These are phyloP conservation scores for Coregonus sp. DNA, from an alignment of 2,797 vertebrate species.

Conservation along the genomic window DNA sequence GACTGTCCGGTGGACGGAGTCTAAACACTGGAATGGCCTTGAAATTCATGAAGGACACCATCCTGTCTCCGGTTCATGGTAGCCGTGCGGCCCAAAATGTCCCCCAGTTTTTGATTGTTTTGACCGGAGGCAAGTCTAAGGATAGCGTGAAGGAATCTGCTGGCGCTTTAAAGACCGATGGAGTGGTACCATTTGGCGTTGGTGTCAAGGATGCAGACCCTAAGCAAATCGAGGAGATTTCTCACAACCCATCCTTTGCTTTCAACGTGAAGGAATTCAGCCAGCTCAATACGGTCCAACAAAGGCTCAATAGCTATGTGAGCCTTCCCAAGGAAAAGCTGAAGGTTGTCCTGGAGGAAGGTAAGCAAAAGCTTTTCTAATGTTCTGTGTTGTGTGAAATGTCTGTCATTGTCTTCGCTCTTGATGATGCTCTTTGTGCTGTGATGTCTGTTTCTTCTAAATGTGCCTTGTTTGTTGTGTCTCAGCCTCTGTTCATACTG, in stretches of 20 bases:
- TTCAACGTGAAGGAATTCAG: constrained; percentile 79
- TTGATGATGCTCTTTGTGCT: constrained; percentile 31
- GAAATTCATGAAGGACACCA: constrained; percentile 76
- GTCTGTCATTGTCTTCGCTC: constrained; percentile 22
- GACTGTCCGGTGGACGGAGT: constrained; percentile 76
- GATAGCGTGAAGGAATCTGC: constrained; percentile 83
- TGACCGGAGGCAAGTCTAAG: constrained; percentile 81
- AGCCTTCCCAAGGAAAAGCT: constrained; percentile 64
- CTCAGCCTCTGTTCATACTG: constrained; percentile 54
- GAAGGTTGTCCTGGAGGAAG: constrained; percentile 53
- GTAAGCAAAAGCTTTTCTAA: constrained; percentile 62
- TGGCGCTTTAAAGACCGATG: constrained; percentile 77
- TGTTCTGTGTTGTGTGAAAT: not conserved
- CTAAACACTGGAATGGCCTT: constrained; percentile 85
- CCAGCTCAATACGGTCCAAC: constrained; percentile 69
- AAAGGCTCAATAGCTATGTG: constrained; percentile 75
- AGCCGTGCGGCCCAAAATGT: constrained; percentile 82
- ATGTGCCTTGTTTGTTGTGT: constrained; percentile 55
- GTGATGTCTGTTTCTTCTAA: constrained; percentile 40
- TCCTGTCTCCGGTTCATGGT: constrained; percentile 83
- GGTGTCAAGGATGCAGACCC: constrained; percentile 86
- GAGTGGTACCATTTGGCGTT: constrained; percentile 87
- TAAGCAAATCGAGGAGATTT: constrained; percentile 80
- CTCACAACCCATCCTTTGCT: constrained; percentile 80
- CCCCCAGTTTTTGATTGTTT: constrained; percentile 88